A percentile compares a stretch with the other conserved stretches of the same genome.
These are phyloP conservation scores for Tetrao urogallus DNA, from an alignment of 2,113 vertebrate species.

Conservation along the genomic window DNA sequence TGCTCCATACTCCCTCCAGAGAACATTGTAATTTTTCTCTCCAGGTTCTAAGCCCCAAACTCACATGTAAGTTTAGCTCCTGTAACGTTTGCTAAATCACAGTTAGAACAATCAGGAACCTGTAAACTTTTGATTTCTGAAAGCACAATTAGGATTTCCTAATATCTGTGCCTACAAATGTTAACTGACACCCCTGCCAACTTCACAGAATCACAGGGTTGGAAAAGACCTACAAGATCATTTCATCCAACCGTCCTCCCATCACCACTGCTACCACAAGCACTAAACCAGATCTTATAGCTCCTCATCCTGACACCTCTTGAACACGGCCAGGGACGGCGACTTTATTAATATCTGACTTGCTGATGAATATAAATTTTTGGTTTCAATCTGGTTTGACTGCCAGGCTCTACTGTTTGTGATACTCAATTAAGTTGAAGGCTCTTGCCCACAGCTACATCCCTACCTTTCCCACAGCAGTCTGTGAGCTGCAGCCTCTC, in stretches of 20 bases:
- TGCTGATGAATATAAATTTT: background rate
- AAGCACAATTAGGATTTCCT: background rate
- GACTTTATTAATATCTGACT: background rate
- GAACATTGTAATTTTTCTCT: background rate
- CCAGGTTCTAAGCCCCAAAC: background rate
- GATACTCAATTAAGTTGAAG: background rate
- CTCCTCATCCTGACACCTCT: too few relatives aligned
- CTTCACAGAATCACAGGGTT: too few relatives aligned
- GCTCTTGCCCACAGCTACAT: background rate
- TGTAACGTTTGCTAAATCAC: background rate
- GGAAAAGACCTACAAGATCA: too few relatives aligned
- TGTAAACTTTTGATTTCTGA: background rate
- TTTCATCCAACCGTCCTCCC: too few relatives aligned
- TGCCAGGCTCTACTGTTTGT: accelerated
- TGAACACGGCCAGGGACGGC: too few relatives aligned
- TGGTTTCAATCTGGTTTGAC: background rate
- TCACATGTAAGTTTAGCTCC: background rate
- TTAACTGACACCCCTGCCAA: background rate
- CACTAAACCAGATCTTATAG: too few relatives aligned
- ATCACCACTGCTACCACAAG: too few relatives aligned
- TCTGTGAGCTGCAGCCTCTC: background rate
- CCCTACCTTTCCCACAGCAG: background rate
- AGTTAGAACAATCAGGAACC: background rate
- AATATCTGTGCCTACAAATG: background rate
- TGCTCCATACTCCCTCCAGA: background rate